Percentiles rank a stretch among this genome's conserved stretches.
These are phyloP conservation scores for Forficula auricularia DNA, from an alignment of 1,140 invertebrate genomes.

Conservation along the genomic window DNA sequence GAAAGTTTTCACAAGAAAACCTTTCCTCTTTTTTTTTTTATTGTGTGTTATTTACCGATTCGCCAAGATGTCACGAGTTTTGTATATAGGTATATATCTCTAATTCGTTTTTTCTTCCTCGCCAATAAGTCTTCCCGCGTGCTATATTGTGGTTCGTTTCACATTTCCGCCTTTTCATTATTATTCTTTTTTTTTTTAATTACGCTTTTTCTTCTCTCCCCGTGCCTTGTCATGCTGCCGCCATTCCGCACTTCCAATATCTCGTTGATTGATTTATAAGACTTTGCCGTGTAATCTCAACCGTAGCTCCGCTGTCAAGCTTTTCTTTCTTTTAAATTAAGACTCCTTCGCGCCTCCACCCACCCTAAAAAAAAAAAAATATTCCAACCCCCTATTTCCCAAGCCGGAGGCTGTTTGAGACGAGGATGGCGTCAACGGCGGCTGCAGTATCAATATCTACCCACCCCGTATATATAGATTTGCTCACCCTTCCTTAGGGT, in stretches of 20 bases:
- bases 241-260: not conserved
- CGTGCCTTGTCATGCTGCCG: not conserved
- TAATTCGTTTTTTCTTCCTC: not conserved
- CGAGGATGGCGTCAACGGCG: too few relatives aligned
- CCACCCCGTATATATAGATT: too few relatives aligned
- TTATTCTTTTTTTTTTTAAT: constrained; percentile 1
- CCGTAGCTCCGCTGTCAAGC: not conserved
- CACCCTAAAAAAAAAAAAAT: too few relatives aligned
- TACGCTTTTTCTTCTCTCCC: not conserved
- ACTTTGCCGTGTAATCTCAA: not conserved
- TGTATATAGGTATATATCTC: not conserved
- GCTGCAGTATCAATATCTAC: too few relatives aligned
- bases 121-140: not conserved
- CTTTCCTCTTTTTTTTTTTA: not conserved
- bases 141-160: not conserved
- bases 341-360: too few relatives aligned
- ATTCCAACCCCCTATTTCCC: too few relatives aligned
- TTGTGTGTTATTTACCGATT: not conserved
- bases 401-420: too few relatives aligned
- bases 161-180: not conserved
- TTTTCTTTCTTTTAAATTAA: not conserved
- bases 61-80: not conserved
- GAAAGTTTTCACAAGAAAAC: too few relatives aligned
- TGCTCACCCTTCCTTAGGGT: too few relatives aligned
- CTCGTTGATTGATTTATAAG: not conserved